Base-by-base conservation (phyloP, 2,888 invertebrate genomes). In the Caenorhabditis wallacei region DNA sequence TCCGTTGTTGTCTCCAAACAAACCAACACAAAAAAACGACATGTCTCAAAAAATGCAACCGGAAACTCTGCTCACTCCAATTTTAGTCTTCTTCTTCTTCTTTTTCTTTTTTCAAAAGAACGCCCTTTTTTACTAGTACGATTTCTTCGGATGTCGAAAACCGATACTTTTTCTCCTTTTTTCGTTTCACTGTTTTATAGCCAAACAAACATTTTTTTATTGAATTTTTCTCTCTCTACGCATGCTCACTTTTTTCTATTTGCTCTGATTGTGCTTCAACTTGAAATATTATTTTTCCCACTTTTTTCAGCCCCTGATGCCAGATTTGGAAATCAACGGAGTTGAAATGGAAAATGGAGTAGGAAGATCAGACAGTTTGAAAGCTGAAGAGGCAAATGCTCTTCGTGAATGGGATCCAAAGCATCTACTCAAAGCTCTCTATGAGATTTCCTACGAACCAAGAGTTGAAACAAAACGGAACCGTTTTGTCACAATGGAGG, bases 401-500 rank as follows among this genome's bases (percentile, higher is more conserved):
- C 71, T 87, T 16, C 63, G 80, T 20, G 85, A 87, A 20, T 88
- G 88, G 88, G 85, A 88, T 78, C 88, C 88, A 2, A 82, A 74
- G 11, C 54, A 46, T 24, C 61, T 88, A 18, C 66, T 88, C 61
- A 70, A 84, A 22, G 72, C 82, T n/a, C 82, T 88, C n/a, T 88
- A 88, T 59, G 84, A 86, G 61, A 84, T 91, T 10, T 89, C 91
- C 26, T 92, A 91, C 79, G 88, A 89, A 64, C 90, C 90, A 18
- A 76, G 90, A 5, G 70, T 87, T 13, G 91, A 92, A 68, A 85
- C 85, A 2, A 91, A 91, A 61, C 64, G 88, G 4, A 88, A 83
- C 53, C 82, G 89, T 69, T 93, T 92, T 87, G 90, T 93, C 40
- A 93, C 92, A 71, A 93, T 94, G 92, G 94, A 94, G 87, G 94